Base-by-base conservation (phyloP, 2,797 vertebrate species). In the Ataeniobius toweri region DNA sequence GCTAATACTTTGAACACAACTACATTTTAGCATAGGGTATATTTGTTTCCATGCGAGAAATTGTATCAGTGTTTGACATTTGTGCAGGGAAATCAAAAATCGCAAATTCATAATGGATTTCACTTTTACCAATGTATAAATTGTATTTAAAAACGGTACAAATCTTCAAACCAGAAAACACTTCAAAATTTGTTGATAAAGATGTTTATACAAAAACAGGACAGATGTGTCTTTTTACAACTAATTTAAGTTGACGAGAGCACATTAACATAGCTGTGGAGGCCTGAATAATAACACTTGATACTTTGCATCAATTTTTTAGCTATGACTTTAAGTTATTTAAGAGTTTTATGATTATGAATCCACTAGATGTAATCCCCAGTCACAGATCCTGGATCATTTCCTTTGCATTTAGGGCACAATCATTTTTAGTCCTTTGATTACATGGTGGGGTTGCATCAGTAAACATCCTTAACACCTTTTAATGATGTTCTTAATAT, bases 201-300 rank as follows among this genome's bases (percentile, higher is more conserved):
- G 28, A 36, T 36, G 6, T 36, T 36, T 63, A 36, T 36, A 20
- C 61, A 63, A 31, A 36, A 63, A 63, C 6, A 7, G 18, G 50
- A 51, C 12, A 16, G 8, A 48, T 48, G 46, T 18, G 50, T 51
- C 12, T 10, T 24, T 65, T 39, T 65, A 39, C 3, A 9, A 41
- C 63, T 22, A 41, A 67, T 67, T 41, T 67, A 22, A 39, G 36
- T 3, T 24, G 18, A 67, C 39, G 3, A 22, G 18, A 65, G 12
- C 50, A 51, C 50, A 16, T 41, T 41, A 39, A 51, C 5, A 20
- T 36, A 63, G 36, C 20, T 2, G 71, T 3, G 20, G 74, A 80
- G 81, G 82, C 77, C 80, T 80, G 76, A 85, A 86, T 78, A 86
- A 80, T 80, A 26, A 80, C 85, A 89, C 74, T 81, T 84, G 7